Evolutionary conservation across 2,797 vertebrate genomes (phyloP), one percentile per base, ranked within the genome.

Genomic region (Atherinosoma microstoma): DNA sequence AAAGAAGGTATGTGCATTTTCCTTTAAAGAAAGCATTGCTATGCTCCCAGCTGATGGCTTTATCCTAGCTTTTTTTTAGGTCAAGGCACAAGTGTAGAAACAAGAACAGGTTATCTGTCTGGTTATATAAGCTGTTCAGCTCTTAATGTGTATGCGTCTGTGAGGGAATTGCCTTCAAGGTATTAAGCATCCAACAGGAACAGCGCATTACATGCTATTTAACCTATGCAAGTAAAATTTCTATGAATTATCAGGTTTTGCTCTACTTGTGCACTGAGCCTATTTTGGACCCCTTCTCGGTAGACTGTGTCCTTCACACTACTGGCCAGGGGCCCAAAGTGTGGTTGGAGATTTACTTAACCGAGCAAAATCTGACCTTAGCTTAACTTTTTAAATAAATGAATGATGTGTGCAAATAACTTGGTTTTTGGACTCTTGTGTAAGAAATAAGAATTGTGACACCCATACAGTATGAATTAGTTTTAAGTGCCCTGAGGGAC

Each of bases 401-500:
- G 89, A 91, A 93, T 88, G 88, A 92, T 90, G 87, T 89, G 85
- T 90, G 83, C 78, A 93, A 93, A 93, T 92, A 89, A 85, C 76
- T 88, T 85, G 87, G 91, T 87, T 93, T 93, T 95, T 93, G 93
- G 92, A 94, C 94, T 93, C 85, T 93, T 92, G 92, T 88, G 89
- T 78, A 92, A 93, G 80, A 77, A 64, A 79, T 76, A 59, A 67
- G 8, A 76, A 67, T 64, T 73, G 62, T 67, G 62, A 40, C 68
- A 73, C 56, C 66, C 64, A 63, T 72, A 69, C 30, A 73, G 62
- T 79, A 70, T 47, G 51, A 78, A 42, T 22, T 57, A 61, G 53
- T 61, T 80, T 72, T 67, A 78, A 72, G 71, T 82, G 74, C 62
- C 83, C 20, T 57, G 62, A 70, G 58, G 45, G 13, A 79, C 61